Conservation (phyloP, 2,888 invertebrate genomes). For the Drosophila nr. fundita region DNA sequence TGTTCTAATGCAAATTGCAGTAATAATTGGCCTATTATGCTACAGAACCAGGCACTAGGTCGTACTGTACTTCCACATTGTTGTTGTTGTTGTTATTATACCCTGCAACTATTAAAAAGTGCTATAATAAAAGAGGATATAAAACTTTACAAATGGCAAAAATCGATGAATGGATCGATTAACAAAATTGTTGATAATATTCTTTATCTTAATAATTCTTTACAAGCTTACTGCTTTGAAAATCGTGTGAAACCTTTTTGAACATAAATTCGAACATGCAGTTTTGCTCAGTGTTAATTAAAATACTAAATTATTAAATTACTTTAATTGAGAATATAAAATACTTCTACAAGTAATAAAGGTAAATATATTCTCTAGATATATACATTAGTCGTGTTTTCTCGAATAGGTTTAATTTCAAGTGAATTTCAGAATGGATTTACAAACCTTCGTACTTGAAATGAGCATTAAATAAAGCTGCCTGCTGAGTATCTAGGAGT, state of each 20-base stretch:
- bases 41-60: slow-evolving; percentile 72
- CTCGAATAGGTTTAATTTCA: not conserved
- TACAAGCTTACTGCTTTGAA: not conserved
- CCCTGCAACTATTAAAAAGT: slow-evolving; percentile 13
- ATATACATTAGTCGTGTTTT: not conserved
- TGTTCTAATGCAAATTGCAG: slow-evolving; percentile 79
- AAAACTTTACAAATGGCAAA: not conserved
- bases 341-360: not conserved
- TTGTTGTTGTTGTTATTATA: slow-evolving; percentile 7
- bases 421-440: not conserved
- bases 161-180: not conserved
- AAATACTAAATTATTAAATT: not conserved
- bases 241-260: not conserved
- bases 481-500: not conserved
- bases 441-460: not conserved
- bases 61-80: slow-evolving; percentile 61
- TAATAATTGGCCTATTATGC: slow-evolving; percentile 80
- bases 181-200: not conserved
- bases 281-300: not conserved
- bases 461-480: not conserved
- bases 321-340: not conserved
- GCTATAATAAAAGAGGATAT: not conserved
- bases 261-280: not conserved
- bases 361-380: not conserved
- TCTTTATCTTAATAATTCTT: not conserved